Evolutionary conservation across 2,888 invertebrate species (phyloP).

Genomic region (Ethmia dodecea): DNA sequence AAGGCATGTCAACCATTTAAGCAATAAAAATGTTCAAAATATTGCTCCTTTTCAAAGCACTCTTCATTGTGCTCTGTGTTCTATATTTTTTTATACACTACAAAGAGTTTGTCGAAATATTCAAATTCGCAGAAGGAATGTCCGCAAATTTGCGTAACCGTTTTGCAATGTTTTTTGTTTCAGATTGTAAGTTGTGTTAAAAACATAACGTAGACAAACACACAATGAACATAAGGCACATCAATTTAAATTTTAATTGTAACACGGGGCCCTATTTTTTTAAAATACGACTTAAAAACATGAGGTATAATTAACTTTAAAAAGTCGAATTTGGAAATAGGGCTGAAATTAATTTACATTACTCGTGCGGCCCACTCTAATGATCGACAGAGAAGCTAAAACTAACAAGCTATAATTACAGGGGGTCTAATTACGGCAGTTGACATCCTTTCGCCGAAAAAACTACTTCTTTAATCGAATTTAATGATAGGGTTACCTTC

Average conservation of each 20-base stretch:
- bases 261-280: too few species aligned
- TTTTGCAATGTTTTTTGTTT: constrained; percentile 33
- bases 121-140: constrained; percentile 59
- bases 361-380: constrained; percentile 33
- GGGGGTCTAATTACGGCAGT: constrained; percentile 52
- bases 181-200: too few species aligned
- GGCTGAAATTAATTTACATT: constrained; percentile 50
- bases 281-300: constrained; percentile 8
- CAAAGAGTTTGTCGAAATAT: constrained; percentile 55
- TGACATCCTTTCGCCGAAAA: constrained; percentile 54
- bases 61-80: constrained; percentile 30
- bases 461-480: constrained; percentile 47
- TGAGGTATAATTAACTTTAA: constrained; percentile 34
- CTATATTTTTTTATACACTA: constrained; percentile 35
- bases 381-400: constrained; percentile 39
- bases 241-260: too few species aligned
- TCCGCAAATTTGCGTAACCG: constrained; percentile 49
- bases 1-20: constrained; percentile 27
- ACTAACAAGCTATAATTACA: constrained; percentile 63
- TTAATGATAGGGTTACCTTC: constrained; percentile 54
- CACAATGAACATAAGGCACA: too few species aligned
- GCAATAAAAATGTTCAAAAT: constrained; percentile 22
- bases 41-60: constrained; percentile 25
- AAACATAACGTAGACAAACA: constrained; percentile 21
- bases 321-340: constrained; percentile 41